Base-by-base conservation (phyloP, 1,140 invertebrate genomes). In the Diplogasteroides magnus region DNA sequence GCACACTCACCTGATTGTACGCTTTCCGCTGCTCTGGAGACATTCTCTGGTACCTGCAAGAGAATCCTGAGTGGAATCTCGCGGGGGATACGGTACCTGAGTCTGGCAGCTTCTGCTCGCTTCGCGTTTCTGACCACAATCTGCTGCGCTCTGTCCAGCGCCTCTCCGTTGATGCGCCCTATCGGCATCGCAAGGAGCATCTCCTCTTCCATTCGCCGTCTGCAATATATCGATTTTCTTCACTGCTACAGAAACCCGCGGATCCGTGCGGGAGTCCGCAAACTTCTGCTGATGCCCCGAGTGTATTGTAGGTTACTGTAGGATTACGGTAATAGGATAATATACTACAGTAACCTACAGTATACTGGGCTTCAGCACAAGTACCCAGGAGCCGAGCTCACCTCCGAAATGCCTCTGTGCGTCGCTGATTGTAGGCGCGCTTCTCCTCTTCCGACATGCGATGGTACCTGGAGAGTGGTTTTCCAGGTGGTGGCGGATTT, bases 141-240 rank as follows among this genome's bases (percentile, higher is more conserved):
- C 28, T 74, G 73, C 55, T 74, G 73, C 25, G 73, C 73, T 31
- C 73, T 64, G 65, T 74, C 73, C 2, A 74, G 56, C 2, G 73
- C 73, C 37, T 74, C 73, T 28, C 73, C 73, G 55, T 73, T 74
- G 60, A 74, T 74, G 28, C 73, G 28, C 3, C 73, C 73, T 25
- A 74, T 74, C 13, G 73, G 73, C 73, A 74, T 74, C 6, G 73
- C 73, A 15, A 74, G 70, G 29, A 74, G 73, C 73, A 74, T 73
- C 37, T 74, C 73, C 58, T 72, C 48, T 57, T 66, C 64, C 64
- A 66, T 66, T 60, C 64, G 31, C 2, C 64, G 64, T n/a, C 37
- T 48, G 37, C 6, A 48, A 6, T 6, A 48, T 48, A 48, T 19
- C 19, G 6, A n/a, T n/a, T n/a, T n/a, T n/a, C n/a, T n/a, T n/a